A percentile compares a stretch with the other conserved stretches of the same genome.
Evolutionary conservation across 1,140 invertebrate species (phyloP).

Genomic region (Thaumatotibia leucotreta): DNA sequence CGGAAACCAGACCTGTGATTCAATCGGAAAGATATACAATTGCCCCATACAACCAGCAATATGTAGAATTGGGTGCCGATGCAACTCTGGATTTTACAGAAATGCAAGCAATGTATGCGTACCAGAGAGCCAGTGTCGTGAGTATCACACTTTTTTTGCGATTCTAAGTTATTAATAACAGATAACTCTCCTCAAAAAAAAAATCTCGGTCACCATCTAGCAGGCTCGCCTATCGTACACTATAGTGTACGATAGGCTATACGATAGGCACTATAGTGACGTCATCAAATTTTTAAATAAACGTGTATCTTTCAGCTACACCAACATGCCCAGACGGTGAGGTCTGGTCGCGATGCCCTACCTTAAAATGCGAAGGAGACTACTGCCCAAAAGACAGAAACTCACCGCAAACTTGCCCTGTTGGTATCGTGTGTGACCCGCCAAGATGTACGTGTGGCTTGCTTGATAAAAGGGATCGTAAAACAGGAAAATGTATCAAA

Average conservation of each 20-base stretch:
- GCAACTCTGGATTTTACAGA: neutral
- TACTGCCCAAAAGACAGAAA: slow-evolving; percentile 15
- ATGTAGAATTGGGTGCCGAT: neutral
- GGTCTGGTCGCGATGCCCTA: slow-evolving; percentile 9
- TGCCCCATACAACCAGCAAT: neutral
- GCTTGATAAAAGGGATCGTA: slow-evolving; percentile 10
- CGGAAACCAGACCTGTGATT: neutral
- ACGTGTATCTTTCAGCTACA: neutral
- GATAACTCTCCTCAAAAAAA: neutral
- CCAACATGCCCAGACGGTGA: slow-evolving; percentile 9
- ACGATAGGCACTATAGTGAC: no score
- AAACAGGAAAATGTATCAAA: slow-evolving; percentile 20
- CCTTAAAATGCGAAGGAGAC: slow-evolving; percentile 15
- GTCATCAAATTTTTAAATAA: no score
- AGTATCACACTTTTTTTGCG: neutral
- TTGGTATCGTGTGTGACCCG: slow-evolving; percentile 11
- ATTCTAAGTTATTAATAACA: neutral
- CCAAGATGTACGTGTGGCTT: slow-evolving; percentile 18
- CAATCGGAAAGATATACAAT: neutral
- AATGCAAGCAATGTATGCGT: neutral
- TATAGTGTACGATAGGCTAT: no score
- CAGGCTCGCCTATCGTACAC: no score
- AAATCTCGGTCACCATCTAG: no score
- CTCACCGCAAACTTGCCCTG: slow-evolving; percentile 9
- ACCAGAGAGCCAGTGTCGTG: neutral